Percentiles rank a stretch among this genome's conserved stretches.
Conservation (phyloP, 2,797 vertebrate species). For the Sebastolobus altivelis region DNA sequence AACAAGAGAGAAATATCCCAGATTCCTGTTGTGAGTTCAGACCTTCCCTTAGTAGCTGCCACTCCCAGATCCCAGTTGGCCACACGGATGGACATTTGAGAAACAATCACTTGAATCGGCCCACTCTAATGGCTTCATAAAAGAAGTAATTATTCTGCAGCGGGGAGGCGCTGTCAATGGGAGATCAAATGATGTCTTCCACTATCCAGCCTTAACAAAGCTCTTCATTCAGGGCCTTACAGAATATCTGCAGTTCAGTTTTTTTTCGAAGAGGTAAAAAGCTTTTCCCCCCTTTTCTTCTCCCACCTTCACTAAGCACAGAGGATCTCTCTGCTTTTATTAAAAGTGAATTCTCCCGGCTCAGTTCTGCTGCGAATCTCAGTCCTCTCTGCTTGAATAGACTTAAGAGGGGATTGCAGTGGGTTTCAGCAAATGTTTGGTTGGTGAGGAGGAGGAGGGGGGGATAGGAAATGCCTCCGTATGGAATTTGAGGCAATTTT, state of each 20-base stretch:
- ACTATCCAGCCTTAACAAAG: conserved; percentile 76
- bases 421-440: conserved; percentile 58
- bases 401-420: conserved; percentile 59
- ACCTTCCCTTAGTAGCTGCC: conserved; percentile 13
- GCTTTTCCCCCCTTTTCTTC: conserved; percentile 43
- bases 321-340: conserved; percentile 70
- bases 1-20: conserved; percentile 35
- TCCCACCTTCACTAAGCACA: conserved; percentile 66
- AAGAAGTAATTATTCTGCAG: conserved; percentile 80
- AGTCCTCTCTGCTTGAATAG: conserved; percentile 63
- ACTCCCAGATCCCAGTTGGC: conserved; percentile 45
- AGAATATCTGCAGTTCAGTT: conserved; percentile 60
- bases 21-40: conserved; percentile 36
- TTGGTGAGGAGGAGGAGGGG: conserved; percentile 36
- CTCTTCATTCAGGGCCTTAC: conserved; percentile 69
- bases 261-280: conserved; percentile 54
- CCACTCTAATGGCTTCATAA: conserved; percentile 77
- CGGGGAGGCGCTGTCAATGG: conserved; percentile 67
- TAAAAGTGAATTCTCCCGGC: conserved; percentile 71
- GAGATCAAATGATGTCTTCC: conserved; percentile 82
- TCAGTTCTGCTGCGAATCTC: conserved; percentile 62
- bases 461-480: conserved; percentile 40
- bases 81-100: conserved; percentile 65
- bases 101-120: conserved; percentile 73
- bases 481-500: conserved; percentile 43